Conservation (phyloP, 1,140 invertebrate genomes). For the Macrostomum lignano region DNA sequence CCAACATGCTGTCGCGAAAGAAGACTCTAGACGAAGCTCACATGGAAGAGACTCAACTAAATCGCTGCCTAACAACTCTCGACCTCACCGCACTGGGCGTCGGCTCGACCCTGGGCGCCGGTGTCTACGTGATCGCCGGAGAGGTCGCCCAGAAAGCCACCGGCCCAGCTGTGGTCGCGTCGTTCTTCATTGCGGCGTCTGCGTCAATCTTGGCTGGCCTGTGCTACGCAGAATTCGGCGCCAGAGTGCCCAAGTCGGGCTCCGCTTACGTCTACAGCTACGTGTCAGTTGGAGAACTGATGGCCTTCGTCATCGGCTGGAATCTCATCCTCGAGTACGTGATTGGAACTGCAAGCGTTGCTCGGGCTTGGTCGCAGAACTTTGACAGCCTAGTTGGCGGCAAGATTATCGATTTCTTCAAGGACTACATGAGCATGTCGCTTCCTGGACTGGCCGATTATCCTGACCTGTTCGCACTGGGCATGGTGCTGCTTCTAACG, state of each 20-base stretch:
- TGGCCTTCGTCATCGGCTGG: conserved; percentile 81
- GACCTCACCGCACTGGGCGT: no score
- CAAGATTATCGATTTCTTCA: conserved; percentile 16
- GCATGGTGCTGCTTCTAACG: conserved; percentile 29
- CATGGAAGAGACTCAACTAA: no score
- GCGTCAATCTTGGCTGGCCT: conserved; percentile 49
- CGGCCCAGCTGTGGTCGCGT: conserved; percentile 57
- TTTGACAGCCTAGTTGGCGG: conserved; percentile 17
- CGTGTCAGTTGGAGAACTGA: conserved; percentile 57
- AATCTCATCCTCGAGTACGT: conserved; percentile 62
- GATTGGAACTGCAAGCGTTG: conserved; percentile 35
- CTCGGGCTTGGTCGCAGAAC: conserved; percentile 20
- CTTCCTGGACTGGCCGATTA: conserved; percentile 15
- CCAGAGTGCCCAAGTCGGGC: conserved; percentile 46
- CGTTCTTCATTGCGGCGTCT: conserved; percentile 56
- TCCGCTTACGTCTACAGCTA: conserved; percentile 84
- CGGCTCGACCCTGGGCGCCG: not conserved
- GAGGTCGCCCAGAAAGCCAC: conserved; percentile 53
- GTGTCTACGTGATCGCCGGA: conserved; percentile 54
- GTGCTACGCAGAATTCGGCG: conserved; percentile 62
- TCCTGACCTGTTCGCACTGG: conserved; percentile 24
- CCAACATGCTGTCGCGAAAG: no score
- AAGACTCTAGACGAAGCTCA: no score
- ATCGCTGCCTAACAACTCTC: no score
- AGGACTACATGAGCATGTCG: conserved; percentile 7